Evolutionary conservation across 2,113 vertebrate species (phyloP).

Genomic region (Nettapus auritus): DNA sequence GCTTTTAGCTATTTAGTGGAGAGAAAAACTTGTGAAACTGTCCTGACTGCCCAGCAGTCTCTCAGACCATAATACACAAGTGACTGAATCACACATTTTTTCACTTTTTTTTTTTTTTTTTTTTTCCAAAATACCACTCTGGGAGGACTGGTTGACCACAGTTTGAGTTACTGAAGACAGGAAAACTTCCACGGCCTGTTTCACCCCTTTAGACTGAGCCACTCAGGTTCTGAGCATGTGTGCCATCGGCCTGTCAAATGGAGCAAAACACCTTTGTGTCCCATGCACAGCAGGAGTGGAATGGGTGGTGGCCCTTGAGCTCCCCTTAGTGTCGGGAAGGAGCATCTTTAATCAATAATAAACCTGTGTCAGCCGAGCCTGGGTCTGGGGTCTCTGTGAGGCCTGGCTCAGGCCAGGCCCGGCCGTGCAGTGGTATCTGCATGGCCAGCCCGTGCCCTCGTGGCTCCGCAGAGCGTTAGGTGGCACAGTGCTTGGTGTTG

Average conservation of each 20-base stretch:
- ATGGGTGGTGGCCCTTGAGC: conserved; percentile 46
- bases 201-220: background rate
- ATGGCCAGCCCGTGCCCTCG: accelerated
- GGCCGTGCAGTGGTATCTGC: too few relatives aligned
- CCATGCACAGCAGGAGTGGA: background rate
- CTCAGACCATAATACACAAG: background rate
- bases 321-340: conserved; percentile 58
- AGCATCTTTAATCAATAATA: background rate
- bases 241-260: too few relatives aligned
- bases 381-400: background rate
- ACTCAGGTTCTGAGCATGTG: accelerated
- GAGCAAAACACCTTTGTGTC: background rate
- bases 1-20: background rate
- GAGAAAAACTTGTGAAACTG: background rate
- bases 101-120: background rate
- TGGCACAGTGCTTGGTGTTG: background rate
- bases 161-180: accelerated
- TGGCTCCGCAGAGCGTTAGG: background rate
- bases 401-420: too few relatives aligned
- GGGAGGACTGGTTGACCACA: background rate
- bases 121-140: background rate
- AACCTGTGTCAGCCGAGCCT: background rate
- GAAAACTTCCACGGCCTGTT: background rate
- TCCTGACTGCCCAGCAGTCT: background rate
- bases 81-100: background rate